Base-by-base conservation (phyloP, 2,113 vertebrate species). In the Bettongia penicillata region DNA sequence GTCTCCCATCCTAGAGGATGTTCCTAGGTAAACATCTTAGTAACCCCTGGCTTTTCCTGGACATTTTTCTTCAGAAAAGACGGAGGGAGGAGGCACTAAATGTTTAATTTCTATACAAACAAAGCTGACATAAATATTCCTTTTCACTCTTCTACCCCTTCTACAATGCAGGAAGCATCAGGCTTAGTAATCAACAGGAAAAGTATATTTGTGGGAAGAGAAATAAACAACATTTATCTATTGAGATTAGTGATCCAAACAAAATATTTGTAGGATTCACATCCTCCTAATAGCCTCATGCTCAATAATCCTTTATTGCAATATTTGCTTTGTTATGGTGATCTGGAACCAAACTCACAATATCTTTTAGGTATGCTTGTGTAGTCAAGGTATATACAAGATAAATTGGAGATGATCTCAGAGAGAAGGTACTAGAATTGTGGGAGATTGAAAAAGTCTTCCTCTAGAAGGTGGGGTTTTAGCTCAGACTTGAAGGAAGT, bases 251-350 rank as follows among this genome's bases (percentile, higher is more conserved):
- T 97, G 95, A 95, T 95, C 97, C 91, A 97, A 84, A 97, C 92
- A 97, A 84, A 97, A 97, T 98, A 97, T 98, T 96, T 97, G 93
- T 91, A 96, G 93, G 53, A 53, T 90, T 95, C 95, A 95, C 97
- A 94, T 95, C 93, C 94, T 97, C 91, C 95, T 97, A 97, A 97
- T 96, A 95, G 96, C 93, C 50, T 97, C 50, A 51, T 96, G 96
- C 95, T 98, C 98, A 96, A 97, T 97, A 95, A 22, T 93, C 94
- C 92, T 61, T 31, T 61, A 31, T 68, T 37, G 11, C 10, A 14
- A 68, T 77, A 77, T n/a, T 16, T n/a, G 19, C 37, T 84, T 43
- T 43, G 23, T 43, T 84, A 1, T 43, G n/a, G n/a, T 43, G 16
- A 2, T 43, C 19, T 8, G 3, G 68, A 84, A 43, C 37, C 68